Conservation (phyloP, 2,888 invertebrate species). For the Petrophora chlorosata region DNA sequence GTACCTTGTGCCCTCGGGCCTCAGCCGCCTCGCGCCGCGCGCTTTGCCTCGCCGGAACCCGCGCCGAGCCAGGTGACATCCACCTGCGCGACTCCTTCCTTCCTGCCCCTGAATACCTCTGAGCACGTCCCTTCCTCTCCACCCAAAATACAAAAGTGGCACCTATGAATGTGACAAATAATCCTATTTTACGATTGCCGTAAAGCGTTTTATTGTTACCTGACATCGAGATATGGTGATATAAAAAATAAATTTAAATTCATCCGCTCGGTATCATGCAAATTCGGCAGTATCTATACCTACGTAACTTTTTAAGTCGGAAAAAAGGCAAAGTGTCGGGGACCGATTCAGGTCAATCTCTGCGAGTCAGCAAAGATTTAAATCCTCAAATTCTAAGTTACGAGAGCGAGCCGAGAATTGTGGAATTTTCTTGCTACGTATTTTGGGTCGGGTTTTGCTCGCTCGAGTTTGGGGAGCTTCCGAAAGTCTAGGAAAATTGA, state of each 20-base stretch:
- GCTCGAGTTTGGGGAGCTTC: conserved; percentile 60
- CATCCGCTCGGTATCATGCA: conserved; percentile 10
- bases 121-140: conserved; percentile 42
- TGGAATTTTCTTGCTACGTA: conserved; percentile 59
- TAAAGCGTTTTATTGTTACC: conserved; percentile 36
- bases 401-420: conserved; percentile 54
- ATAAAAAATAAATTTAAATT: conserved; percentile 16
- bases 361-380: conserved; percentile 60
- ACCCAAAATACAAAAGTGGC: conserved; percentile 42
- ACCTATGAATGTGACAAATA: conserved; percentile 40
- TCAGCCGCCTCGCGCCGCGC: conserved; percentile 32
- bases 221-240: conserved; percentile 19
- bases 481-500: conserved; percentile 77
- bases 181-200: conserved; percentile 36
- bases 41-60: conserved; percentile 36
- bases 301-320: conserved; percentile 29
- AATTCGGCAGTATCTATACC: conserved; percentile 11
- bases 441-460: conserved; percentile 64
- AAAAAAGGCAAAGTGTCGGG: conserved; percentile 38
- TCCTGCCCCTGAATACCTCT: conserved; percentile 54
- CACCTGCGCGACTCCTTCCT: conserved; percentile 65
- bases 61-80: conserved; percentile 57
- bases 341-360: conserved; percentile 57
- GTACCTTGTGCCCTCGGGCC: too few relatives aligned
- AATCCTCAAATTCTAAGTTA: conserved; percentile 67